phyloP scores from a whole-genome alignment of 2,888 invertebrate species.

The Meiosimyza decipiens region DNA sequence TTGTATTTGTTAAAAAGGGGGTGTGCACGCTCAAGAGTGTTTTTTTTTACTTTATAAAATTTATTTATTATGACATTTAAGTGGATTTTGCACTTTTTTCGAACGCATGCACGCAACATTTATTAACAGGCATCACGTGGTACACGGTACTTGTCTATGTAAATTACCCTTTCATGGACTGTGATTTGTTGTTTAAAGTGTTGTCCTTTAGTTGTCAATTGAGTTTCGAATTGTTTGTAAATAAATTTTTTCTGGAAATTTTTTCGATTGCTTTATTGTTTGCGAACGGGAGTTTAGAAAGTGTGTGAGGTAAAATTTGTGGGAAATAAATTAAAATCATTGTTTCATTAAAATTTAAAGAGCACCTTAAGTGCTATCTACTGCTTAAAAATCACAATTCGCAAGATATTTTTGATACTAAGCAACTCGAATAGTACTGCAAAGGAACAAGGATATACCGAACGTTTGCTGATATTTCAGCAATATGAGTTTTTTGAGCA shows the following conservation, averaged over 20 bases:
- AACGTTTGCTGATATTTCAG: no score
- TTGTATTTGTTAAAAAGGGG: background rate
- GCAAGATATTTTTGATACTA: no score
- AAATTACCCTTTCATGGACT: conserved; percentile 41
- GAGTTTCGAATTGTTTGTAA: conserved; percentile 8
- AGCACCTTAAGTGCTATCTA: no score
- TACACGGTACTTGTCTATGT: conserved; percentile 43
- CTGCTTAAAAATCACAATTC: no score
- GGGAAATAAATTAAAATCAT: background rate
- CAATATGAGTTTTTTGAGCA: no score
- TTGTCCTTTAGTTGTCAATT: background rate
- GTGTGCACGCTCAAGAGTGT: background rate
- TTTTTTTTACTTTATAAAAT: conserved; percentile 35
- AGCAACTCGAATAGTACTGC: no score
- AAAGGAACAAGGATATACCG: no score
- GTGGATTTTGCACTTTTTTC: conserved; percentile 56
- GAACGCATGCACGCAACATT: conserved; percentile 43
- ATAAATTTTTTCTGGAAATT: background rate
- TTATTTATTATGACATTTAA: conserved; percentile 56
- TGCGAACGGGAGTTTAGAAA: background rate
- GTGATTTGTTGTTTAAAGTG: background rate
- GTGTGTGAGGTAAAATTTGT: background rate
- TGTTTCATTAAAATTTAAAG: no score
- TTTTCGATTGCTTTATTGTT: background rate
- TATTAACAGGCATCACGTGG: background rate